Conservation (phyloP, 1,140 invertebrate species). For the Harpegnathos saltator region DNA sequence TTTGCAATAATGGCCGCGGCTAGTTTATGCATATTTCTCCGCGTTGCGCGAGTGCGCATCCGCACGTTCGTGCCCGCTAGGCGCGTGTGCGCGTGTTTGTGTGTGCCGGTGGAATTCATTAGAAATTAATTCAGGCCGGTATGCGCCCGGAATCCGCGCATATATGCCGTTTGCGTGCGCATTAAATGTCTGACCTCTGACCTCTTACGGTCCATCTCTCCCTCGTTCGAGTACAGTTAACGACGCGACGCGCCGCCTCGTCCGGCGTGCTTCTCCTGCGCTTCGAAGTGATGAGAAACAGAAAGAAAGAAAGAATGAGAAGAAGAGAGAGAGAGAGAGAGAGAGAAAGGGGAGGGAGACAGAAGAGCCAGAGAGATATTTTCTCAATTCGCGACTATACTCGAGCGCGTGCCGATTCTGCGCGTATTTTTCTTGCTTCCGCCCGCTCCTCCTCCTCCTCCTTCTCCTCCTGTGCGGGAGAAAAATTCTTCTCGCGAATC, state of each 20-base stretch:
- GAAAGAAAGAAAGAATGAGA: too few species aligned
- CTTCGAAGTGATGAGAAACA: neutral
- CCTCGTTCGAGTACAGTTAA: conserved; percentile 40
- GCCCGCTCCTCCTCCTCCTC: neutral
- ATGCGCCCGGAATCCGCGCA: conserved; percentile 29
- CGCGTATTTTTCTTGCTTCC: conserved; percentile 7
- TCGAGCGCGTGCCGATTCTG: neutral
- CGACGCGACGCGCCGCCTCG: neutral
- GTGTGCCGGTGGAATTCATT: conserved; percentile 43
- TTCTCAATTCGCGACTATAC: conserved; percentile 11
- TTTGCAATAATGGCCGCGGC: conserved; percentile 45
- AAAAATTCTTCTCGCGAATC: conserved; percentile 18
- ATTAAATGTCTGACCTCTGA: conserved; percentile 48
- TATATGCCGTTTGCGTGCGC: neutral
- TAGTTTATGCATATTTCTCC: neutral
- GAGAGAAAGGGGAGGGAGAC: too few species aligned
- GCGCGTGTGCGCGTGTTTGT: neutral
- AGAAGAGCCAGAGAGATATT: conserved; percentile 5
- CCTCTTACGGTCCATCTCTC: conserved; percentile 25
- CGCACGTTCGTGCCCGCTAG: too few species aligned
- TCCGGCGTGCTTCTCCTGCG: too few species aligned
- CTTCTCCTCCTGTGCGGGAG: too few species aligned
- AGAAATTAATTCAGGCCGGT: conserved; percentile 45
- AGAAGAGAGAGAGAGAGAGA: too few species aligned
- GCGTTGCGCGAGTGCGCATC: too few species aligned